These are phyloP conservation scores for Cheilosia impressa DNA, from an alignment of 2,888 invertebrate species.

Conservation along the genomic window DNA sequence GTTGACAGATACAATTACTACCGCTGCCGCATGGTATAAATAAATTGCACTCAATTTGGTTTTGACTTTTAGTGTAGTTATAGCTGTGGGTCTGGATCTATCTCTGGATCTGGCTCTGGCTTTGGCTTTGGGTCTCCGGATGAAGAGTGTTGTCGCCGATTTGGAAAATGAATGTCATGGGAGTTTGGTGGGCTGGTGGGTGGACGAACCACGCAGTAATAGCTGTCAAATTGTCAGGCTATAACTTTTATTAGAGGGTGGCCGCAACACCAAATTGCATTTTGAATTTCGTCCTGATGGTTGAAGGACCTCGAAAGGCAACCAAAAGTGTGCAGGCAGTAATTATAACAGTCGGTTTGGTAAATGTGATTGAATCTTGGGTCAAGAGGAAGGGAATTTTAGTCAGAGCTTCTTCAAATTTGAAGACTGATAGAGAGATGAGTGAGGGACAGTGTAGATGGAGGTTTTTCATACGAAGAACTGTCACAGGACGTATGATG, in stretches of 20 bases:
- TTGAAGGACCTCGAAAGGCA: background rate
- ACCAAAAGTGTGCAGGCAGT: background rate
- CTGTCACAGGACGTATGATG: too few relatives aligned
- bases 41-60: constrained; percentile 48
- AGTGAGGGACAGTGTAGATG: too few relatives aligned
- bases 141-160: constrained; percentile 13
- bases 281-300: background rate
- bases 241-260: constrained; percentile 2
- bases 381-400: too few relatives aligned
- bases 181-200: background rate
- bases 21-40: constrained; percentile 50
- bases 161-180: constrained; percentile 35
- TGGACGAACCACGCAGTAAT: constrained; percentile 10
- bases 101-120: background rate
- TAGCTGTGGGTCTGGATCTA: background rate
- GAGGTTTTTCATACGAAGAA: too few relatives aligned
- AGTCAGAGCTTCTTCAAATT: too few relatives aligned
- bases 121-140: too few relatives aligned
- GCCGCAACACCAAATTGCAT: constrained; percentile 28
- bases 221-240: constrained; percentile 22
- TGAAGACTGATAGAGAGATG: too few relatives aligned
- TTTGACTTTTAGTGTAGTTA: constrained; percentile 42
- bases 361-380: too few relatives aligned
- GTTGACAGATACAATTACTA: constrained; percentile 58
- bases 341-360: too few relatives aligned